Conservation (phyloP, 2,888 invertebrate species). For the Serrognathus titanus region DNA sequence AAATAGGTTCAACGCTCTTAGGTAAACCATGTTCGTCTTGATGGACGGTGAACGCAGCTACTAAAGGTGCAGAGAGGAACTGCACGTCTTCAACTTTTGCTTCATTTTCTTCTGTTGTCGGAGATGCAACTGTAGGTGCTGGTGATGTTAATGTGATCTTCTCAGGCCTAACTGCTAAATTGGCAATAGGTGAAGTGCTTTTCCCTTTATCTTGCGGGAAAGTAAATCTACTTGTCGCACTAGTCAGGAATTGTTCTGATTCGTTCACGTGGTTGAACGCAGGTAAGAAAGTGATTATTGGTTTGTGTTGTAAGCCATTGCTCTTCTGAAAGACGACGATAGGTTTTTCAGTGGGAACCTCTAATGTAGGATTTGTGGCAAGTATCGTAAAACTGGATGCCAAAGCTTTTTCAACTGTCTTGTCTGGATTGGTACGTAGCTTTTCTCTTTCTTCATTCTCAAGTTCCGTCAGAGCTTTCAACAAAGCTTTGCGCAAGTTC, state of each 20-base stretch:
- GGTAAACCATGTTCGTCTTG: slow-evolving; percentile 77
- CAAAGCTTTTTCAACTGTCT: slow-evolving; percentile 46
- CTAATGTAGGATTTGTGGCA: slow-evolving; percentile 8
- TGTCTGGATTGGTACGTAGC: not conserved
- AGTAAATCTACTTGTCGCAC: slow-evolving; percentile 26
- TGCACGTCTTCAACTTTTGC: slow-evolving; percentile 68
- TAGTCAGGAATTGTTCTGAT: slow-evolving; percentile 39
- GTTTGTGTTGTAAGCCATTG: slow-evolving; percentile 34
- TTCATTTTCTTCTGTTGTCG: slow-evolving; percentile 66
- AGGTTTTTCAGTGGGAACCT: slow-evolving; percentile 18
- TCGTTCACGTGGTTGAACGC: slow-evolving; percentile 6
- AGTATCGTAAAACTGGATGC: slow-evolving; percentile 60
- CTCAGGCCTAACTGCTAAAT: slow-evolving; percentile 48
- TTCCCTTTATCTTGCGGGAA: not conserved
- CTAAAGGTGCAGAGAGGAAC: slow-evolving; percentile 76
- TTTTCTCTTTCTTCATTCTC: slow-evolving; percentile 55
- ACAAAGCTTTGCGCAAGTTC: slow-evolving; percentile 69
- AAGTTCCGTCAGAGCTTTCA: slow-evolving; percentile 72
- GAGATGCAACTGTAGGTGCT: slow-evolving; percentile 56
- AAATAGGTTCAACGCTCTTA: slow-evolving; percentile 73
- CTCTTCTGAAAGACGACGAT: slow-evolving; percentile 41
- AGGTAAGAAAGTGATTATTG: slow-evolving; percentile 28
- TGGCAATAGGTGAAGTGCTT: slow-evolving; percentile 1
- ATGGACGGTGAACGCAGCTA: slow-evolving; percentile 82
- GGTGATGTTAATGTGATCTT: slow-evolving; percentile 10